Percentiles rank a stretch among this genome's conserved stretches.
These are phyloP conservation scores for Hylaea fasciaria DNA, from an alignment of 2,888 invertebrate species.

Conservation along the genomic window DNA sequence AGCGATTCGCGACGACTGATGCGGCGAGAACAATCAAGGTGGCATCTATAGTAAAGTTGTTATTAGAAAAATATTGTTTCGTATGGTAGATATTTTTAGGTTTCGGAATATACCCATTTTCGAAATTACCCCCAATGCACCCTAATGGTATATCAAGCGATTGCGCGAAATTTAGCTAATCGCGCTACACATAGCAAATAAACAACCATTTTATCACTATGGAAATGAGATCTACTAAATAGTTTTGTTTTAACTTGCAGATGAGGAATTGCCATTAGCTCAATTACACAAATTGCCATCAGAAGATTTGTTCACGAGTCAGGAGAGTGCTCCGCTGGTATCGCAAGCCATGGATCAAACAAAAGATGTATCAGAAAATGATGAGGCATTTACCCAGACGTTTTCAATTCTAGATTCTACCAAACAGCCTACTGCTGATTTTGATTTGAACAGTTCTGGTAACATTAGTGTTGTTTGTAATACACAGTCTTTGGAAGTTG, in stretches of 20 bases:
- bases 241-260: slow-evolving; percentile 52
- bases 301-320: slow-evolving; percentile 69
- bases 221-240: background rate
- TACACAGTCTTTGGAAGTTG: slow-evolving; percentile 58
- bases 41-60: too few relatives aligned
- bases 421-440: slow-evolving; percentile 31
- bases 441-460: slow-evolving; percentile 40
- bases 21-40: too few relatives aligned
- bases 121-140: too few relatives aligned
- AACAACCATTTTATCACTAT: background rate
- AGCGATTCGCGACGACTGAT: too few relatives aligned
- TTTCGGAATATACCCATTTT: too few relatives aligned
- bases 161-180: too few relatives aligned
- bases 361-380: slow-evolving; percentile 40
- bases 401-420: slow-evolving; percentile 63
- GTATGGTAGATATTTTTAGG: too few relatives aligned
- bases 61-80: too few relatives aligned
- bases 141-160: too few relatives aligned
- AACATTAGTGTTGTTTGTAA: slow-evolving; percentile 51
- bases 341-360: slow-evolving; percentile 31
- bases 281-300: slow-evolving; percentile 63
- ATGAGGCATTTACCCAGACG: slow-evolving; percentile 63
- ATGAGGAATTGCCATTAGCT: slow-evolving; percentile 70
- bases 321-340: slow-evolving; percentile 50
- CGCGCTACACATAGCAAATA: too few relatives aligned